Base-by-base conservation (phyloP, 1,140 invertebrate genomes). In the Vanessa atalanta region DNA sequence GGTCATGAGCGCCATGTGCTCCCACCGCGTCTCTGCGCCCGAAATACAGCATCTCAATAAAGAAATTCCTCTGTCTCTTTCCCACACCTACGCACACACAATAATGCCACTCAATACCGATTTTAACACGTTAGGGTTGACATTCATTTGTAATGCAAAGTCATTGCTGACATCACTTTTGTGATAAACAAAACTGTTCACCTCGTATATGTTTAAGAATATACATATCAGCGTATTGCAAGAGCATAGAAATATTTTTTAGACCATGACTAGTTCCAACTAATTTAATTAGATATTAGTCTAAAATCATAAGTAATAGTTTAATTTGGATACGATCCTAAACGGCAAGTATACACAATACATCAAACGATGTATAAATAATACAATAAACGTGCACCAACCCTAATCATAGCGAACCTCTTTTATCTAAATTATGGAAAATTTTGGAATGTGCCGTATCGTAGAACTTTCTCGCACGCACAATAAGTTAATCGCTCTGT, bases 381-480 rank as follows among this genome's bases (percentile, higher is more conserved):
- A 37, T 37, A 37, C 53, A 57, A 23, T 31, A 71, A 67, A 37
- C 11, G 57, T 26, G 47, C 60, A 77, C 50, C 90, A 91, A 77
- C 90, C 90, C 90, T 93, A 91, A 91, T 93, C 89, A 90, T 90
- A 93, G 90, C 87, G 81, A 93, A 93, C 89, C 88, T 91, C 82
- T 85, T 90, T 85, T 91, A 93, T 93, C 91, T 93, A 91, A 89
- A 89, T 93, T 91, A 93, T 90, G 89, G 89, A 91, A 91, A 88
- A 90, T 89, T 91, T 92, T 90, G 91, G 90, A 91, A 90, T 91
- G 90, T 81, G 83, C 84, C 79, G 80, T 81, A 77, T 77, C 77
- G 70, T 48, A 57, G 67, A 70, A 82, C 83, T 81, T 79, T 84
- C 77, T 88, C 85, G 78, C 87, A 75, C 88, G 70, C 72, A 67